Percentiles rank a stretch among this genome's conserved stretches.
Evolutionary conservation across 1,140 invertebrate genomes (phyloP).

Genomic region (Drosophila bifasciata): DNA sequence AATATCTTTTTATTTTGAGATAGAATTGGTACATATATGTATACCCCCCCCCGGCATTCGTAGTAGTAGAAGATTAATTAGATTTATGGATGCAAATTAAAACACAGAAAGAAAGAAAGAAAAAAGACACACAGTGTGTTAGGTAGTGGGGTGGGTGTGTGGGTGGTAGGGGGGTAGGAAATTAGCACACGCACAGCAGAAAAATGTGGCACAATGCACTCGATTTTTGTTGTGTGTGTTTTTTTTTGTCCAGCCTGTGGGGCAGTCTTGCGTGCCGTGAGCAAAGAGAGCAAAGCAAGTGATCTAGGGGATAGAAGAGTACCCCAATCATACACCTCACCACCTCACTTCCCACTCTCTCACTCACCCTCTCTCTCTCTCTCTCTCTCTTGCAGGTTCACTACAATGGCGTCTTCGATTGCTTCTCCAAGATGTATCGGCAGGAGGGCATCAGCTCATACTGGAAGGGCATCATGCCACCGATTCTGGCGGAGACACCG

Average conservation of each 20-base stretch:
- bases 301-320: too few species aligned
- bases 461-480: constrained; percentile 96
- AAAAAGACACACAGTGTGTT: background rate
- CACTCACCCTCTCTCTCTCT: too few species aligned
- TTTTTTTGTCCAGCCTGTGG: background rate
- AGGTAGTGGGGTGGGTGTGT: background rate
- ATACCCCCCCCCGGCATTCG: background rate
- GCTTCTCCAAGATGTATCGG: constrained; percentile 94
- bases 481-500: constrained; percentile 96
- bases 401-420: constrained; percentile 93
- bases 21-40: background rate
- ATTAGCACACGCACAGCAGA: constrained; percentile 13
- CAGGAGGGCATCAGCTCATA: constrained; percentile 92
- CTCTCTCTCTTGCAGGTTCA: constrained; percentile 76
- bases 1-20: too few species aligned
- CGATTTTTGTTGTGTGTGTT: background rate
- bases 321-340: too few species aligned
- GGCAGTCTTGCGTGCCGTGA: constrained; percentile 1
- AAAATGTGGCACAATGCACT: constrained; percentile 23
- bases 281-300: background rate
- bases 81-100: constrained; percentile 30
- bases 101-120: background rate
- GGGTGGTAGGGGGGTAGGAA: background rate
- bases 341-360: too few species aligned
- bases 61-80: constrained; percentile 26